phyloP scores from a whole-genome alignment of 2,797 vertebrate species.

The Neomorphus geoffroyi region DNA sequence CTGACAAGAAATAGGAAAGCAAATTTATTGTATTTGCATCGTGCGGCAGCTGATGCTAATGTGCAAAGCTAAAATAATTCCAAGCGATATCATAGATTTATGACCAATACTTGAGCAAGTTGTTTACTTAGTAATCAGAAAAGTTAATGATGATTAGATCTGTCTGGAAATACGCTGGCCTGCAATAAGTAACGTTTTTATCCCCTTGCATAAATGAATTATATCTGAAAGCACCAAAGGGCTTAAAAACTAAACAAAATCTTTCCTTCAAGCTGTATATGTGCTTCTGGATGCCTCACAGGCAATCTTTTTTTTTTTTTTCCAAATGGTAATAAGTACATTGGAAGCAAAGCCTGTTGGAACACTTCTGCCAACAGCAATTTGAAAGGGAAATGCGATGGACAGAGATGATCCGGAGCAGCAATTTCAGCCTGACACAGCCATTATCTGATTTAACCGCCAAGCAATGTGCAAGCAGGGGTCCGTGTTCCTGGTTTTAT shows the following conservation, averaged over 20 bases:
- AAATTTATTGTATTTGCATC: not conserved
- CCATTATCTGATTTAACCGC: not conserved
- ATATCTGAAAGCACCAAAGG: not conserved
- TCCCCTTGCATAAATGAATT: not conserved
- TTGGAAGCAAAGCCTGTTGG: not conserved
- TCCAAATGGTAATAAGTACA: not conserved
- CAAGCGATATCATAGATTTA: not conserved
- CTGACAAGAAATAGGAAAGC: not conserved
- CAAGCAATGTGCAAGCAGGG: not conserved
- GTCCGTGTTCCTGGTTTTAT: not conserved
- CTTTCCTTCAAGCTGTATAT: not conserved
- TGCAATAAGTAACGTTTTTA: not conserved
- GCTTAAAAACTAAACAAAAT: not conserved
- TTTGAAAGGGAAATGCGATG: not conserved
- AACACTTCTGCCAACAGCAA: not conserved
- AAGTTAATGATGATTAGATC: not conserved
- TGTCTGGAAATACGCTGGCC: not conserved
- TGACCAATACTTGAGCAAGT: not conserved
- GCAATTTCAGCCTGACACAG: not conserved
- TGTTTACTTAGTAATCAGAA: slow-evolving; percentile 1
- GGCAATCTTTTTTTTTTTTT: not conserved
- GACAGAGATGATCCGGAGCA: not conserved
- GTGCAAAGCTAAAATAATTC: not conserved
- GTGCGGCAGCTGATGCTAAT: not conserved
- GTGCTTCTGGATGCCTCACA: not conserved